Base-by-base conservation (phyloP, 1,140 invertebrate genomes). In the Periplaneta americana region DNA sequence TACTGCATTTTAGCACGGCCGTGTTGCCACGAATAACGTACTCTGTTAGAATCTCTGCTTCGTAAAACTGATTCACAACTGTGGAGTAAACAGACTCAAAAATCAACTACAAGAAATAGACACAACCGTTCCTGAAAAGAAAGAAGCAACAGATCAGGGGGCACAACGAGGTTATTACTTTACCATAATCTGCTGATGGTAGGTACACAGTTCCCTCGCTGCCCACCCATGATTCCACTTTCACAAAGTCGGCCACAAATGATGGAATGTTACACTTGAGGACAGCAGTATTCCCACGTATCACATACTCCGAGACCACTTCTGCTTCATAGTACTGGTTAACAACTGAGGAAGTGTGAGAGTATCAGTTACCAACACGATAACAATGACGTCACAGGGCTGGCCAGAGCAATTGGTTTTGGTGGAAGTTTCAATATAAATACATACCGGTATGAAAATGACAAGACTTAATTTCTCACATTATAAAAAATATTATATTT, bases 261-360 rank as follows among this genome's bases (percentile, higher is more conserved):
- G 94, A 95, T 28, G 97, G 97, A 84, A 98, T 97, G 84, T 94
- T 96, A 88, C 97, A 98, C 88, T 97, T 97, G 66, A 98, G 88
- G 77, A 98, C 94, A 32, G 96, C 97, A 75, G 96, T 95, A 88
- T 98, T 98, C 78, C 96, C 97, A 81, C 95, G 92, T 85, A 98
- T 98, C 34, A 97, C 96, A 88, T 97, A 97, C 85, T 97, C 96
- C 66, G 96, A 96, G n/a, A 96, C 94, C 78, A 97, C 95, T 88
- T 97, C 95, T 32, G 96, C 94, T 87, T 97, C 95, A 88, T 97
- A 98, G 87, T 95, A 94, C 87, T 97, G 96, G 86, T 94, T 95
- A 37, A 97, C 95, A 87, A 98, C 97, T 97, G 91, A 75, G 90
- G 90, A 75, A 66, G 48, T 66, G 48, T 66, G 48, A 66, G 48